phyloP scores from a whole-genome alignment of 2,888 invertebrate species.

The Thymelicus acteon region DNA sequence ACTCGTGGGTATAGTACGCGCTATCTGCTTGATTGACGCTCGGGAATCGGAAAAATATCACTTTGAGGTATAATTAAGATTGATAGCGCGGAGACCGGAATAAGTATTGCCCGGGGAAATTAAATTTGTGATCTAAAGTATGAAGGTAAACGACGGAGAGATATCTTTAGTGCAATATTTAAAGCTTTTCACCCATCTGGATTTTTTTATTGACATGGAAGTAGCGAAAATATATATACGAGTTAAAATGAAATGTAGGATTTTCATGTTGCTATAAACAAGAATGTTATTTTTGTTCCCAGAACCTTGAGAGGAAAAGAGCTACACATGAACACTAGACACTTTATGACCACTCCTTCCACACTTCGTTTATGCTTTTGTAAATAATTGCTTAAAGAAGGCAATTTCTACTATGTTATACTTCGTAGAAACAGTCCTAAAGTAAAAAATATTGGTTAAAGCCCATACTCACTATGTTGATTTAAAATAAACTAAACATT shows the following conservation, averaged over 20 bases:
- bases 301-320: no score
- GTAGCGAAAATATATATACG: no score
- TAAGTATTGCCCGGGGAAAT: constrained; percentile 32
- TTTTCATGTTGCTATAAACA: no score
- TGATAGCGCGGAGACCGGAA: constrained; percentile 32
- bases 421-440: no score
- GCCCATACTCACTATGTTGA: background rate
- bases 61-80: constrained; percentile 35
- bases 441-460: no score
- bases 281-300: no score
- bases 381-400: no score
- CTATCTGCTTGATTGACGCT: constrained; percentile 32
- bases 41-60: constrained; percentile 34
- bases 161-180: constrained; percentile 4
- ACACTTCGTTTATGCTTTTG: no score
- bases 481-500: background rate
- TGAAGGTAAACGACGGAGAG: background rate
- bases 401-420: no score
- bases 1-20: constrained; percentile 20
- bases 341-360: no score
- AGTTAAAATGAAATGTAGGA: no score
- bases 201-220: background rate
- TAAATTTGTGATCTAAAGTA: constrained; percentile 24
- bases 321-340: no score
- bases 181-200: background rate